Percentiles rank a stretch among this genome's conserved stretches.
These are phyloP conservation scores for Rhodophaea formosa DNA, from an alignment of 2,888 invertebrate genomes.

Conservation along the genomic window DNA sequence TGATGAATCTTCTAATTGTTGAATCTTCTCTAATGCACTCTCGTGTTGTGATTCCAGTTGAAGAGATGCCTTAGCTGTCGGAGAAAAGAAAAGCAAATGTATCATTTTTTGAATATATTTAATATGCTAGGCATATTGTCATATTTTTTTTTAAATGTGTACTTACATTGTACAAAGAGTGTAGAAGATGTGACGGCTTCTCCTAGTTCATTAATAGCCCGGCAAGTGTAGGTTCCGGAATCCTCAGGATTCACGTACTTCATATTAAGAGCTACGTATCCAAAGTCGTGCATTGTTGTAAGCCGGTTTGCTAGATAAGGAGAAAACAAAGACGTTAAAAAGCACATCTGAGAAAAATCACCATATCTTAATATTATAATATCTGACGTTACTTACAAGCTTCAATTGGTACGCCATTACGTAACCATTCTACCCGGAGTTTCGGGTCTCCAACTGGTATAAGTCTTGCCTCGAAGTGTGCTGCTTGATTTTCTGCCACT, in stretches of 20 bases:
- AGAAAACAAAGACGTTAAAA: neutral
- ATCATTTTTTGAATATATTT: neutral
- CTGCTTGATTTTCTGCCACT: constrained; percentile 94
- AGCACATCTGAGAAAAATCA: neutral
- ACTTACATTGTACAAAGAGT: constrained; percentile 91
- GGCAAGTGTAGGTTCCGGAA: constrained; percentile 97
- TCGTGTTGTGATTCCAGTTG: constrained; percentile 95
- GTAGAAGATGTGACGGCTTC: constrained; percentile 97
- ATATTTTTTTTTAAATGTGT: constrained; percentile 8
- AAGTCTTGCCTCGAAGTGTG: constrained; percentile 95
- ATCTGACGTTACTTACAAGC: constrained; percentile 84
- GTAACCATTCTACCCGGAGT: constrained; percentile 95
- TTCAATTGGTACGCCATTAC: constrained; percentile 94
- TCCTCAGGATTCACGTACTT: constrained; percentile 97
- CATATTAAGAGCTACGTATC: constrained; percentile 97
- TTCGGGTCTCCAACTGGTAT: constrained; percentile 97
- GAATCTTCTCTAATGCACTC: constrained; percentile 92
- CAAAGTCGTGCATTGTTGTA: constrained; percentile 98
- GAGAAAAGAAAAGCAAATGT: constrained; percentile 24
- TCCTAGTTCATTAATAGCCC: constrained; percentile 95
- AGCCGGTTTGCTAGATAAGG: constrained; percentile 87
- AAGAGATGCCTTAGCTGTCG: constrained; percentile 90
- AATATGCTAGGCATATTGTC: too few relatives aligned
- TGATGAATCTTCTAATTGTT: constrained; percentile 90
- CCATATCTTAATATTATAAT: constrained; percentile 1